Conservation (phyloP, 2,113 vertebrate genomes). For the Gavialis gangeticus region DNA sequence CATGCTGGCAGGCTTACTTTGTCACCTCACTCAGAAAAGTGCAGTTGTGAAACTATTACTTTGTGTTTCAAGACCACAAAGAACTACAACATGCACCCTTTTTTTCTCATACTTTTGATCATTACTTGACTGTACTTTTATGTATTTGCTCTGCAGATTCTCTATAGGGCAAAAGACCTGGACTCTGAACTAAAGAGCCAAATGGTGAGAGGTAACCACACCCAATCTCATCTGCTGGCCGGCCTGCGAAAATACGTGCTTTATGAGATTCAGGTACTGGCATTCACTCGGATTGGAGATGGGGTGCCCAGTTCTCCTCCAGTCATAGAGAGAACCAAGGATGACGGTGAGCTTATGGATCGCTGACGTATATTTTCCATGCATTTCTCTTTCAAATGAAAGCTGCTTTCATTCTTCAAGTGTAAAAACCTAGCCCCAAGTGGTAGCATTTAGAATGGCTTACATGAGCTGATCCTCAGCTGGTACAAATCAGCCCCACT, state of each 20-base stretch:
- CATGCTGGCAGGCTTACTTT: not conserved
- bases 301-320: conserved; percentile 86
- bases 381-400: not conserved
- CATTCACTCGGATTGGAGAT: conserved; percentile 90
- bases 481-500: not conserved
- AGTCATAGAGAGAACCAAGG: conserved; percentile 87
- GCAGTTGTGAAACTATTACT: not conserved
- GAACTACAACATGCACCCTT: accelerated
- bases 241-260: conserved; percentile 86
- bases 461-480: not conserved
- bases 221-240: conserved; percentile 81
- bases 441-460: not conserved
- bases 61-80: not conserved
- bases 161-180: conserved; percentile 83
- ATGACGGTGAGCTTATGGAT: conserved; percentile 84
- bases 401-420: not conserved
- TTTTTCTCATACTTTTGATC: accelerated
- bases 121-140: accelerated
- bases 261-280: conserved; percentile 90
- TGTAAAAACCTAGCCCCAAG: not conserved
- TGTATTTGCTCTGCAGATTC: conserved; percentile 77
- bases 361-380: not conserved
- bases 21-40: not conserved
- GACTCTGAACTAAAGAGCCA: conserved; percentile 80
- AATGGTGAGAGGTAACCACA: conserved; percentile 86